Evolutionary conservation across 1,140 invertebrate species (phyloP), one percentile per base, ranked within the genome.

Genomic region (Bombus superbus): DNA sequence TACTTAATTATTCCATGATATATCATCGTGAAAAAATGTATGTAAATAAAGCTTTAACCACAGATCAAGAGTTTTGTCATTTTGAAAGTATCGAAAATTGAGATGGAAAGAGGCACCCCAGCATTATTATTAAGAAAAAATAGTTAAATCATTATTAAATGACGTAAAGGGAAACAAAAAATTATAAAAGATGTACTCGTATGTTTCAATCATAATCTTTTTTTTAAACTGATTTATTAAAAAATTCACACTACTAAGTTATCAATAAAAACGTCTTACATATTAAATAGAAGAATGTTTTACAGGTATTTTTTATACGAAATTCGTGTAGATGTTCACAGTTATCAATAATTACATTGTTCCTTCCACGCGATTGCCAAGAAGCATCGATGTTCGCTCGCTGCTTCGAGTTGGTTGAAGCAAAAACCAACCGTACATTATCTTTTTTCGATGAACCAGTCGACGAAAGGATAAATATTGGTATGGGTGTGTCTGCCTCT

Each of bases 191-290:
- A 42, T 81, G 22, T 62, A 66, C 42, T 66, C 18, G 18, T 40
- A 38, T 15, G 15, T 38, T 66, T 42, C 5, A 40, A 44, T 66
- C 22, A 10, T 53, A 44, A 1, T 44, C 3, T 18, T 53, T 89
- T 90, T 91, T 86, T 73, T 91, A 89, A 91, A 94, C 89, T 91
- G 89, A 93, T 94, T 94, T 94, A 94, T 94, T 94, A 94, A 94
- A 94, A 94, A 94, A 94, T 93, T 93, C 93, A 94, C 93, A 94
- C 92, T 94, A 94, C 91, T 92, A 94, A 93, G 93, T 93, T 93
- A 93, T 94, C 84, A 92, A 94, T 93, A 94, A 94, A 95, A 94
- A 94, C 94, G 91, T 92, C 94, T 94, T 94, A 94, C 77, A 91
- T 92, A 93, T 93, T 94, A 94, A 94, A 94, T 94, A 95, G 92